Base-by-base conservation (phyloP, 2,797 vertebrate genomes). In the Sylvilagus floridanus region DNA sequence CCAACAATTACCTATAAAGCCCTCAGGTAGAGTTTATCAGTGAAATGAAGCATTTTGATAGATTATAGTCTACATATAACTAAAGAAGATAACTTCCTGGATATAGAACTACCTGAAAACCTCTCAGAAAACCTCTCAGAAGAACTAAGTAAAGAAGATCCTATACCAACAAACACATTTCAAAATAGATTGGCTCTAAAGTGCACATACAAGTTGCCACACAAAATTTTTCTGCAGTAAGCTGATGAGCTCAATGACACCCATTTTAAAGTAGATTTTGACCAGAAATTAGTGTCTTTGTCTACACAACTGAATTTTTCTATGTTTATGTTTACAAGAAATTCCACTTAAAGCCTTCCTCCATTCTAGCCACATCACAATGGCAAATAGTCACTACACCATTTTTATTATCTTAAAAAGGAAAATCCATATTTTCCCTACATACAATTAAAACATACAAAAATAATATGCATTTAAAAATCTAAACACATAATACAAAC, bases 351-450 rank as follows among this genome's bases (percentile, higher is more conserved):
- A 16, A n/a, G 47, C 24, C 12, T 50, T 35, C 21, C 32, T 63
- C 37, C 68, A 60, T 52, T 6, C 54, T 52, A 79, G 63, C 42
- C 69, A 93, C 86, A 91, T 84, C 35, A 92, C 32, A 50, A 21
- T 19, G n/a, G n/a, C 57, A 95, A 84, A 88, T 84, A 62, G 76
- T 93, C 71, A 81, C 37, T 22, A 52, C 10, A 69, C 26, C 13
- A 79, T 88, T 79, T 30, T 76, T 68, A 54, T n/a, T 54, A 86
- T 47, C 47, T 82, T 66, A 57, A 76, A 88, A 95, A 78, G 54
- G 68, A 32, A 94, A 91, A 88, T 42, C 47, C 47, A 95, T 75
- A 78, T 79, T 79, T 83, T 87, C 77, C 5, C 47, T 68, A 94
- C 11, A 69, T 14, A 82, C 1, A 89, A 88, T 75, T 63, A 47